These are phyloP conservation scores for Acomys russatus DNA, from an alignment of 2,797 vertebrate genomes.

Conservation along the genomic window DNA sequence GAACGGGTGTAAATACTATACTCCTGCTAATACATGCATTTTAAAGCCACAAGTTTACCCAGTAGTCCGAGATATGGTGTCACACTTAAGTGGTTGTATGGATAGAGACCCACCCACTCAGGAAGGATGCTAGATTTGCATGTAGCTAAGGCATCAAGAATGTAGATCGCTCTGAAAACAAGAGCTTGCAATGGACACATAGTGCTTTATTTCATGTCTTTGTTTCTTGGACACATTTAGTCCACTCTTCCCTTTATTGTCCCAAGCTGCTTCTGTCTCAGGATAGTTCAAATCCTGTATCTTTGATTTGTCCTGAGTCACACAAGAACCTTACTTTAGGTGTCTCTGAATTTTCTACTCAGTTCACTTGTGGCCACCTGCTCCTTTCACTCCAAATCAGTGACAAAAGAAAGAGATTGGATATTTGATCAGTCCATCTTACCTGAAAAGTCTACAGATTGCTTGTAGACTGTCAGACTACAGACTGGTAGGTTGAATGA, in stretches of 20 bases:
- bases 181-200: not conserved
- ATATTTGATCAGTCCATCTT: not conserved
- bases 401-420: not conserved
- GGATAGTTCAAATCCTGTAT: not conserved
- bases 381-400: not conserved
- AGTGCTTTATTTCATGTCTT: not conserved
- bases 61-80: not conserved
- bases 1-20: not conserved
- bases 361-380: not conserved
- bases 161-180: not conserved
- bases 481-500: not conserved
- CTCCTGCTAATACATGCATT: not conserved
- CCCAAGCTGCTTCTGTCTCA: not conserved
- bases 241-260: not conserved
- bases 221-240: not conserved
- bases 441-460: not conserved
- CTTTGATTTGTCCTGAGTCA: not conserved
- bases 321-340: not conserved
- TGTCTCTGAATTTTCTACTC: slow-evolving; percentile 22
- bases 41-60: slow-evolving; percentile 61
- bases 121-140: not conserved
- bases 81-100: not conserved
- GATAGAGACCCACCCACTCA: not conserved
- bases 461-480: not conserved
- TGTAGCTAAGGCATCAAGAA: not conserved